Conservation (phyloP, 2,797 vertebrate genomes). For the Vipera ursinii region DNA sequence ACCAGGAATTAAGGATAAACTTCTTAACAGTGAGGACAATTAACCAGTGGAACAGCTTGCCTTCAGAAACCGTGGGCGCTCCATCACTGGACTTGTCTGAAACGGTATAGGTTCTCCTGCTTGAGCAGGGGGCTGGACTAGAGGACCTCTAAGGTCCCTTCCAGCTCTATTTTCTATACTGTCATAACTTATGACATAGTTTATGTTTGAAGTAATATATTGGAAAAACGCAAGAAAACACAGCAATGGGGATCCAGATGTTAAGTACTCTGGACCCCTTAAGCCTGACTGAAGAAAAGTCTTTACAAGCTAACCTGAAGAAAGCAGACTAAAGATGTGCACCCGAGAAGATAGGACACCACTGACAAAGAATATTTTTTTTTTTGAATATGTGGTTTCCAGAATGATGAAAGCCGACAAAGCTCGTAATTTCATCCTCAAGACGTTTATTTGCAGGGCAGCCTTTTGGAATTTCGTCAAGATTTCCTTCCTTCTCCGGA, state of each 20-base stretch:
- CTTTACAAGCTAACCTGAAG: not conserved
- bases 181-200: too few relatives aligned
- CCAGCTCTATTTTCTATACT: too few relatives aligned
- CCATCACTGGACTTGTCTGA: too few relatives aligned
- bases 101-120: too few relatives aligned
- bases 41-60: too few relatives aligned
- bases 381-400: not conserved
- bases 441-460: not conserved
- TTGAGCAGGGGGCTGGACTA: too few relatives aligned
- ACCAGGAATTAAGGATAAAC: too few relatives aligned
- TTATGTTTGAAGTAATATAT: too few relatives aligned
- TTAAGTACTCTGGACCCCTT: not conserved
- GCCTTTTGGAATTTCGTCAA: not conserved
- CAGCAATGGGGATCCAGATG: not conserved
- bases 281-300: not conserved
- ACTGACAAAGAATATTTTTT: too few relatives aligned
- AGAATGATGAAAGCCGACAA: not conserved
- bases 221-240: not conserved
- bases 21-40: too few relatives aligned
- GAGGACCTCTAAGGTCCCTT: too few relatives aligned
- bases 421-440: not conserved
- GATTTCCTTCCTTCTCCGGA: not conserved
- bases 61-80: too few relatives aligned
- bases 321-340: not conserved
- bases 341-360: not conserved